These are phyloP conservation scores for Mythimna pallens DNA, from an alignment of 2,888 invertebrate genomes.

Conservation along the genomic window DNA sequence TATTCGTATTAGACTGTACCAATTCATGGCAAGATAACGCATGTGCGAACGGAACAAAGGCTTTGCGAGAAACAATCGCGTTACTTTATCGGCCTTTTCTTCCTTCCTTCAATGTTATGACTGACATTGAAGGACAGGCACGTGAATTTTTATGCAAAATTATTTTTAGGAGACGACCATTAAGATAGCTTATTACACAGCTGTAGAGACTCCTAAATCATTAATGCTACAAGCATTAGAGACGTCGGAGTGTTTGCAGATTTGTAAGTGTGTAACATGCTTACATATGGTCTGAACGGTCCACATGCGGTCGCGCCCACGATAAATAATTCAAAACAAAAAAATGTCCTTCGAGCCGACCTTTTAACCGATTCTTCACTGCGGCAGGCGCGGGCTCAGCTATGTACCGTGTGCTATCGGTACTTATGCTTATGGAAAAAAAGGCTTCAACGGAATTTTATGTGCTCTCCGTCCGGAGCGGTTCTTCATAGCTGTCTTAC, in stretches of 20 bases:
- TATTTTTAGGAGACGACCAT: slow-evolving; percentile 36
- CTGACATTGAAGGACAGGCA: slow-evolving; percentile 6
- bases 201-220: slow-evolving; percentile 38
- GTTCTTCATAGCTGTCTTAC: slow-evolving; percentile 87
- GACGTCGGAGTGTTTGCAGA: slow-evolving; percentile 41
- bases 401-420: slow-evolving; percentile 86
- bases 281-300: slow-evolving; percentile 70
- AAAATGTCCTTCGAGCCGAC: slow-evolving; percentile 85
- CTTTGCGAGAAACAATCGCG: slow-evolving; percentile 68
- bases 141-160: slow-evolving; percentile 42
- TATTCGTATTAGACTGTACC: slow-evolving; percentile 61
- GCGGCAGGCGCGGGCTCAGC: slow-evolving; percentile 67
- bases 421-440: slow-evolving; percentile 80
- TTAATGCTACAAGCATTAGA: slow-evolving; percentile 24
- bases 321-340: slow-evolving; percentile 81
- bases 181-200: slow-evolving; percentile 19
- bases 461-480: slow-evolving; percentile 83
- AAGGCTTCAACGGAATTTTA: slow-evolving; percentile 89
- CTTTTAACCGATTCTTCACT: slow-evolving; percentile 81
- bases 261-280: slow-evolving; percentile 55
- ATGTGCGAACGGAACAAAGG: slow-evolving; percentile 69
- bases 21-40: slow-evolving; percentile 68
- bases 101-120: slow-evolving; percentile 64
- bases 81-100: slow-evolving; percentile 71
- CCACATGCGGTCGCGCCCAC: slow-evolving; percentile 74